Base-by-base conservation (phyloP, 2,797 vertebrate genomes). In the Ispidina lecontei region DNA sequence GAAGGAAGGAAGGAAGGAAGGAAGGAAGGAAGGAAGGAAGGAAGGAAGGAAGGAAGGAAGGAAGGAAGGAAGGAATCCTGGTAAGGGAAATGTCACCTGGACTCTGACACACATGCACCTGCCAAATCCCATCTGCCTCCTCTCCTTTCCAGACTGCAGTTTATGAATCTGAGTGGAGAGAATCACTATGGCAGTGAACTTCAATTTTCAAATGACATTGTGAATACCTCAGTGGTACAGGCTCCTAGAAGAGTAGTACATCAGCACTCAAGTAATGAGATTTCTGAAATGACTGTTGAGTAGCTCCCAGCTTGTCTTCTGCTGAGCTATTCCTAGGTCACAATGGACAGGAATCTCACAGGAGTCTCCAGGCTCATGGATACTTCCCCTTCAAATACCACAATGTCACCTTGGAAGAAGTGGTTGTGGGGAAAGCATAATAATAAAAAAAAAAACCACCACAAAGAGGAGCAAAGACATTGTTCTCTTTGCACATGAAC, bases 271-370 rank as follows among this genome's bases (percentile, higher is more conserved):
- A 14, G 28, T 28, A 63, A 71, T 63, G 37, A 68, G 15, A 79
- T 49, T 74, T 62, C 59, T 58, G 77, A 75, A 72, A 71, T 17
- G 13, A 39, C 39, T 54, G 17, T n/a, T 8, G 1, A 71, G 41
- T n/a, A 74, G 62, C 20, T 58, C 47, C 28, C 12, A 21, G 31
- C 39, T 43, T 43, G 47, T 18, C 15, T 37, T 67, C 63, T 62
- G 20, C 47, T 71, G 47, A 67, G 37, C 54, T 51, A 28, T 5
- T 26, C 19, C 10, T 18, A 39, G 44, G 44, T 47, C 19, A 5
- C 65, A 62, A 37, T 1, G 1, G 41, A 60, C 46, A 51, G 1
- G 3, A 74, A 65, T 62, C 35, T 29, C 56, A 60, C 0, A 2
- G 56, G 80, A n/a, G 35, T 69, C 56, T 60, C 26, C 63, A 68